Base-by-base conservation (phyloP, 2,797 vertebrate genomes). In the Syncerus caffer region DNA sequence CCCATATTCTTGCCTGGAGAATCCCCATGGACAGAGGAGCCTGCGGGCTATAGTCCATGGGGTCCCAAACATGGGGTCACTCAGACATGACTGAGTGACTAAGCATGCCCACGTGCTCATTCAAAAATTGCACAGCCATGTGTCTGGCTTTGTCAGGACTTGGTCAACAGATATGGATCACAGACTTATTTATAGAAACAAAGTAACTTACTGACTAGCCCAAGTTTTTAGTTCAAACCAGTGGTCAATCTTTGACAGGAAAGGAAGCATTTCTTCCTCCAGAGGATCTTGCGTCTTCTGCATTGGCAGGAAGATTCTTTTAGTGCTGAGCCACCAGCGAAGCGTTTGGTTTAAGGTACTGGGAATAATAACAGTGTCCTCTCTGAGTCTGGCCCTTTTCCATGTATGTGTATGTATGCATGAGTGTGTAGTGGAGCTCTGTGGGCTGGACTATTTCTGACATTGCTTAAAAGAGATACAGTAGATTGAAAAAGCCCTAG, bases 381-480 rank as follows among this genome's bases (percentile, higher is more conserved):
- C 31, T 90, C 38, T 76, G 50, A 67, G 9, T 96, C 47, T n/a
- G 64, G n/a, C 71, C 71, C 50, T 91, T 89, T 67, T 15, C 57
- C 51, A 23, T 78, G n/a, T 34, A 47, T 17, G 23, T 27, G 7
- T 23, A n/a, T 51, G 19, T 50, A 25, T 57, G 31, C 4, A 12
- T 82, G n/a, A 71, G 51, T 51, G 42, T 74, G 25, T 9, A 27
- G 19, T 16, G 55, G 50, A 85, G 78, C 12, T 90, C 87, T 85
- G 25, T 4, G 29, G 38, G 34, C 17, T 90, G 11, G 17, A 6
- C 67, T 34, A 23, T 90, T 97, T 90, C 89, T 89, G 31, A 96
- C 25, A 93, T 16, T 88, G 12, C 55, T 89, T 89, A 76, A 55
- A 92, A 95, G 79, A 94, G 34, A 95, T 31, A 94, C 2, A 95